Evolutionary conservation across 2,113 vertebrate genomes (phyloP).

Genomic region (Notechis scutatus): DNA sequence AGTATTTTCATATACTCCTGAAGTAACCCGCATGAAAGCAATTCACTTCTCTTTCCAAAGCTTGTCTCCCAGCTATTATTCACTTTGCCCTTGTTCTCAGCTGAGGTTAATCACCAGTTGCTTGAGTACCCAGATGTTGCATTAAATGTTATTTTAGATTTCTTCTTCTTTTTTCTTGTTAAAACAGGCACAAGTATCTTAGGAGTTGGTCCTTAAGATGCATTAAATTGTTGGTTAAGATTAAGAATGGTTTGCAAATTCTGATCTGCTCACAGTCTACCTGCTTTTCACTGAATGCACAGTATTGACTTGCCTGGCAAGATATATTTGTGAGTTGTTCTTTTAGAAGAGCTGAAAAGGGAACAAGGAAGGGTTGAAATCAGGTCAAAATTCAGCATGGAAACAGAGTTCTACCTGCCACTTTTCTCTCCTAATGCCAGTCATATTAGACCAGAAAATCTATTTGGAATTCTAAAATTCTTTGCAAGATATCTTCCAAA

Average conservation of each 20-base stretch:
- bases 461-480: not conserved
- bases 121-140: not conserved
- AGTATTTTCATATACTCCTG: not conserved
- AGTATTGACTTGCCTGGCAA: not conserved
- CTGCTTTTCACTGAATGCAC: not conserved
- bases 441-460: not conserved
- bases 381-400: not conserved
- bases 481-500: not conserved
- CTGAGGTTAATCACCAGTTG: constrained; percentile 1
- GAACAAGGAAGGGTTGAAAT: not conserved
- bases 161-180: not conserved
- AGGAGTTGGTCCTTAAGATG: not conserved
- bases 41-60: not conserved
- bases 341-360: not conserved
- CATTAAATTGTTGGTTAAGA: not conserved
- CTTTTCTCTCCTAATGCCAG: not conserved
- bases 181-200: not conserved
- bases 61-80: not conserved
- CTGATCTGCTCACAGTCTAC: not conserved
- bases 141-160: not conserved
- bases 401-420: not conserved
- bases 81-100: not conserved
- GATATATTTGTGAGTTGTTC: not conserved
- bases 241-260: not conserved
- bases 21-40: not conserved